Percentiles rank a stretch among this genome's conserved stretches.
These are phyloP conservation scores for human DNA, from an alignment of 2,113 vertebrate species.

Conservation along the genomic window DNA sequence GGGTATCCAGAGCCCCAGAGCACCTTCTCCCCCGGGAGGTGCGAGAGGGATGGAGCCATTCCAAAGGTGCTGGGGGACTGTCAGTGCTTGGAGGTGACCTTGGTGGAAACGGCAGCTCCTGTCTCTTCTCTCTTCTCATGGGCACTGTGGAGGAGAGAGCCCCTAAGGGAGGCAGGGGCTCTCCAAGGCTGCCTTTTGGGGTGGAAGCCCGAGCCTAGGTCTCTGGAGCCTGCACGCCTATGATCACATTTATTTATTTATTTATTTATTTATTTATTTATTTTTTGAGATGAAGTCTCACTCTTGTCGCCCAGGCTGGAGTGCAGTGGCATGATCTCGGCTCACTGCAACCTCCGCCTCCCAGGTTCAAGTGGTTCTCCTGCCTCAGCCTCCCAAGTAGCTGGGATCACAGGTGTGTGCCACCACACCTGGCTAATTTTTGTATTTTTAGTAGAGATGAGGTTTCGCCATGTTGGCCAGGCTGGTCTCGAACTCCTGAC, in stretches of 20 bases:
- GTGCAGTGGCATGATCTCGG: neutral
- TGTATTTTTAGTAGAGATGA: rapidly evolving
- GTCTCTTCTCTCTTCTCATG: neutral
- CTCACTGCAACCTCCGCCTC: neutral
- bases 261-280: neutral
- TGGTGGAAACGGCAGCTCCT: neutral
- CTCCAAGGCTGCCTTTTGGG: neutral
- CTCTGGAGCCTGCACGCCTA: neutral
- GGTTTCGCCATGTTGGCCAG: neutral
- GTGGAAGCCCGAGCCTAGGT: neutral
- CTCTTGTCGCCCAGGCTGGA: neutral
- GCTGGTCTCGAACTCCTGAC: neutral
- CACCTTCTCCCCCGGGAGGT: neutral
- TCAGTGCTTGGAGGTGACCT: neutral
- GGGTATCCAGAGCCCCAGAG: neutral
- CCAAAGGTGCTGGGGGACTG: neutral
- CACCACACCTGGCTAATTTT: neutral
- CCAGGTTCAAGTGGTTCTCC: neutral
- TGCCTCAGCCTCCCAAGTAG: neutral
- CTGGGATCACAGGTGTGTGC: neutral
- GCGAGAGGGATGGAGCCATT: neutral
- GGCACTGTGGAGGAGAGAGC: no score
- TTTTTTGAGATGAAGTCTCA: neutral
- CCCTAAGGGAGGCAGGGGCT: neutral
- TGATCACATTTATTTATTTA: neutral